Evolutionary conservation across 2,888 invertebrate species (phyloP), one percentile per base, ranked within the genome.

Genomic region (Teleiodes luculella): DNA sequence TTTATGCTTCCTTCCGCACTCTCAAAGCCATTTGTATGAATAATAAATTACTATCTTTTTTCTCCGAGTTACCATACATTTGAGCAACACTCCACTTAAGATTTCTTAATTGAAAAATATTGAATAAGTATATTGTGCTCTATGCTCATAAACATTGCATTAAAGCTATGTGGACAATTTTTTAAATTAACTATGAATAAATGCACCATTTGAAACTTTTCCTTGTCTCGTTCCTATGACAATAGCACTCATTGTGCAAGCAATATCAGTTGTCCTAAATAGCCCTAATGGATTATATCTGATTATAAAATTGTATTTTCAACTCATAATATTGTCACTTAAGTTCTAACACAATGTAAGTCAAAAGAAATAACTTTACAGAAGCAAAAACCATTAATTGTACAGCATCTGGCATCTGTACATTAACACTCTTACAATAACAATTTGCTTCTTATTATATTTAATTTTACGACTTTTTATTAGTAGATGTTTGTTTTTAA

Each of bases 101-200:
- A 67, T 67, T 61, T 67, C 64, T 76, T 72, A 69, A 74, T 74
- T 77, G 73, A 76, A 78, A 78, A 78, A 77, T 78, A 77, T 78
- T 74, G 71, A 76, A 73, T 74, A 24, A 24, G 24, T 24, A 76
- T 78, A 80, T 82, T 83, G 81, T 83, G 85, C 83, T 82, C 74
- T 73, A 72, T 76, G 77, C 75, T 80, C 78, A 70, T 74, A 76
- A 73, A 79, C 70, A 75, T 75, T 68, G 78, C 75, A 62, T 83
- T 84, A 84, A 85, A 86, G 85, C 86, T 85, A 84, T 61, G 78
- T 83, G 84, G 87, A 86, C 85, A 86, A 74, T 79, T 81, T 68
- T 73, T 78, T 79, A 84, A 84, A 86, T 81, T 81, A 85, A 86
- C 84, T 87, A 89, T 73, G 78, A 71, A 83, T 84, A 87, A 88